Evolutionary conservation across 2,888 invertebrate genomes (phyloP).

Genomic region (Chrysolina haemoptera): DNA sequence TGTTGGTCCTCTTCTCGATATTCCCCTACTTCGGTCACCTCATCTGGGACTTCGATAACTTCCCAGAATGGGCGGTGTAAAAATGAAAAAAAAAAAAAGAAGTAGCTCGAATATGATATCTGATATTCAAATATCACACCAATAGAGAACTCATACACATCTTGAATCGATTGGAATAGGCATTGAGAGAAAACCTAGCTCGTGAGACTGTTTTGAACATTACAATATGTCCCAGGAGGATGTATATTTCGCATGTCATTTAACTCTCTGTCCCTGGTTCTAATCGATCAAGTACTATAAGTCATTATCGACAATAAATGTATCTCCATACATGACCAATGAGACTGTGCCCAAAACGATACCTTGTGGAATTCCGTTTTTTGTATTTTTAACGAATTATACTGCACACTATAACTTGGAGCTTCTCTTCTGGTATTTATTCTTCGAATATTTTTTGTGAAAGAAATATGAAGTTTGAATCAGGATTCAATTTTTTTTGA

Average conservation of each 20-base stretch:
- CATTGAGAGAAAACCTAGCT: background rate
- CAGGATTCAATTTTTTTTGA: background rate
- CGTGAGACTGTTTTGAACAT: too few relatives aligned
- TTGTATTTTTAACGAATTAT: too few relatives aligned
- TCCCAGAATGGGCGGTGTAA: conserved; percentile 75
- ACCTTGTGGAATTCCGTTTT: background rate
- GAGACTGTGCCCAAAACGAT: background rate
- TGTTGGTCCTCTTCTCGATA: conserved; percentile 79
- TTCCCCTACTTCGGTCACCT: conserved; percentile 83
- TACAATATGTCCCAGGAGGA: too few relatives aligned
- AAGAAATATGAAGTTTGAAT: background rate
- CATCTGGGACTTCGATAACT: conserved; percentile 77
- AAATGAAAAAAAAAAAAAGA: background rate
- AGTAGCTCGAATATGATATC: background rate
- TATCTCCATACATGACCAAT: background rate
- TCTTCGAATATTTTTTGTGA: background rate
- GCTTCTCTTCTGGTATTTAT: too few relatives aligned
- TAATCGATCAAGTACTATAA: too few relatives aligned
- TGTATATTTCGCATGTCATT: too few relatives aligned
- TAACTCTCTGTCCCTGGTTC: too few relatives aligned
- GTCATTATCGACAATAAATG: background rate
- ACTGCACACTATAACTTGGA: too few relatives aligned
- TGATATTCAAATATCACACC: conserved; percentile 7
- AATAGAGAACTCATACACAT: background rate
- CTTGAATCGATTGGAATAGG: background rate